These are phyloP conservation scores for Nomada ruficornis DNA, from an alignment of 2,888 invertebrate species.

Conservation along the genomic window DNA sequence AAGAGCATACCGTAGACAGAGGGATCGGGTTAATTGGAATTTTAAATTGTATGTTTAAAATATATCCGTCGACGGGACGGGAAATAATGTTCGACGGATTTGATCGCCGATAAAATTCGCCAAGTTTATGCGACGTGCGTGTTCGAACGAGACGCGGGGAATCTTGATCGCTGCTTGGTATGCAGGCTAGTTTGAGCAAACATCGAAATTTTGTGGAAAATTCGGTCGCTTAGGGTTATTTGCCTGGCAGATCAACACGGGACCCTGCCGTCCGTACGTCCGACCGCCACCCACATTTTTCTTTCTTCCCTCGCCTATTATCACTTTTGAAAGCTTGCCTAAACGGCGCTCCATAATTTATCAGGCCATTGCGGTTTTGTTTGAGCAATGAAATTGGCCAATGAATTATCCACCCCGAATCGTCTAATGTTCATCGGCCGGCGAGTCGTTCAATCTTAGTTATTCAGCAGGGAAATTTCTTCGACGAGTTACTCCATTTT, in stretches of 20 bases:
- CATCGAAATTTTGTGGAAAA: constrained; percentile 71
- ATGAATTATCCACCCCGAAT: background rate
- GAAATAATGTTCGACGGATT: constrained; percentile 16
- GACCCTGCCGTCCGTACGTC: constrained; percentile 54
- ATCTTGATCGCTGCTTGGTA: constrained; percentile 71
- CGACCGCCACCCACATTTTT: constrained; percentile 7
- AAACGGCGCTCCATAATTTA: constrained; percentile 13
- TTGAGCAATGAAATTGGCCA: background rate
- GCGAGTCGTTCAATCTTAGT: too few species aligned
- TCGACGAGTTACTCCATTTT: too few species aligned
- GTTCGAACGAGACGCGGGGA: constrained; percentile 23
- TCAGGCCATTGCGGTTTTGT: background rate
- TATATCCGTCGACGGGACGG: background rate
- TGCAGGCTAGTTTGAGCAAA: constrained; percentile 72
- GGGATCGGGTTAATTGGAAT: constrained; percentile 19
- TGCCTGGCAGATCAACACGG: constrained; percentile 64
- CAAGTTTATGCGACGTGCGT: constrained; percentile 5
- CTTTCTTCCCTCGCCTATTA: constrained; percentile 8
- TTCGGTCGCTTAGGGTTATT: constrained; percentile 68
- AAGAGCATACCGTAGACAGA: background rate
- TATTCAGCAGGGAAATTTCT: too few species aligned
- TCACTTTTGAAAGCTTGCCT: constrained; percentile 8
- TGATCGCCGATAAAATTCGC: constrained; percentile 31
- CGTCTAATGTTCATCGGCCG: too few species aligned
- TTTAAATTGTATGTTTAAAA: background rate